phyloP scores from a whole-genome alignment of 2,797 vertebrate species.

The Falco concolor region DNA sequence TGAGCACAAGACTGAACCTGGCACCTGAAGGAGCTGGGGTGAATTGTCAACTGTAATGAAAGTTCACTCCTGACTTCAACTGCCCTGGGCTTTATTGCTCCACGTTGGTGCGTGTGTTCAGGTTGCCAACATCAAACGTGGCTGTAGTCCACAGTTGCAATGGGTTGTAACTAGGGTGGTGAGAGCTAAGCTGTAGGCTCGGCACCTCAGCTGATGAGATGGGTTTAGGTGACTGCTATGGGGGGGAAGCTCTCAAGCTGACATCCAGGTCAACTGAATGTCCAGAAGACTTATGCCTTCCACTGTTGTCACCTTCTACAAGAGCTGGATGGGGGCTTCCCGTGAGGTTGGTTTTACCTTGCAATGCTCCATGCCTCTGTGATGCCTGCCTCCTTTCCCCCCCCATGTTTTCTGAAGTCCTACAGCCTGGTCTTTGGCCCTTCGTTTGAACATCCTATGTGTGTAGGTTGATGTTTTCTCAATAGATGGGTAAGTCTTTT shows the following conservation, averaged over 20 bases:
- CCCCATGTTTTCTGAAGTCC: background rate
- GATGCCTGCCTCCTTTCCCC: background rate
- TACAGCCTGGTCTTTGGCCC: background rate
- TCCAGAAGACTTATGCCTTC: background rate
- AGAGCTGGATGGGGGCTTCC: background rate
- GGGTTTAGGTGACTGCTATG: background rate
- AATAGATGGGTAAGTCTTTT: background rate
- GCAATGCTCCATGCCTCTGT: background rate
- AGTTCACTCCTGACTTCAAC: background rate
- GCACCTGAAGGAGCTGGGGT: background rate
- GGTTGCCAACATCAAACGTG: no score
- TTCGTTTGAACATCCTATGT: background rate
- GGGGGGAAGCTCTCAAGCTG: background rate
- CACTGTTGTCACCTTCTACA: background rate
- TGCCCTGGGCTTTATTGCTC: background rate
- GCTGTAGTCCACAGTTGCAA: background rate
- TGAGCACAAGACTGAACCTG: background rate
- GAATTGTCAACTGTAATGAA: background rate
- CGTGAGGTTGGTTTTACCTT: background rate
- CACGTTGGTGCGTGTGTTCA: background rate
- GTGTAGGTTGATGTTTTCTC: background rate
- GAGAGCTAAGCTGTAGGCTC: background rate
- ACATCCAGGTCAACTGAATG: background rate
- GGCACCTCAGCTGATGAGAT: accelerated
- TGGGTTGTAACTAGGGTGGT: background rate